These are phyloP conservation scores for Hemicrepidius hirtus DNA, from an alignment of 2,888 invertebrate species.

Conservation along the genomic window DNA sequence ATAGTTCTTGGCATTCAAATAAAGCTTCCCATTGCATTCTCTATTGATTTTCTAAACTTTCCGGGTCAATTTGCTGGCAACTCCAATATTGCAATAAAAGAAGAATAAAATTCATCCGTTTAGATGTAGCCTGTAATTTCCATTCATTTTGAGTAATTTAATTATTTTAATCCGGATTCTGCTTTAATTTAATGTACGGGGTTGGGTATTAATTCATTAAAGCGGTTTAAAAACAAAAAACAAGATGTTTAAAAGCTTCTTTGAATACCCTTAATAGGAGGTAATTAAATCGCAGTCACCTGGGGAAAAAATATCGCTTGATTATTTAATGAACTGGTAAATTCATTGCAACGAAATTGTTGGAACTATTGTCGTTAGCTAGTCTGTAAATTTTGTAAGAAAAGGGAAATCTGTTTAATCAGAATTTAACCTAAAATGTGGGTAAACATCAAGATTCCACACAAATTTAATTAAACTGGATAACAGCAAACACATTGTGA, in stretches of 20 bases:
- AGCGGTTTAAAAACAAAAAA: conserved; percentile 11
- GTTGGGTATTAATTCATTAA: conserved; percentile 15
- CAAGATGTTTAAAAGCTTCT: not conserved
- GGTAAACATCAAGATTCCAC: conserved; percentile 4
- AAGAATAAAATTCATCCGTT: not conserved
- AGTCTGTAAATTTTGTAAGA: not conserved
- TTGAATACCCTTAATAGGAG: not conserved
- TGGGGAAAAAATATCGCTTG: not conserved
- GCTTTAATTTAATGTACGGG: conserved; percentile 11
- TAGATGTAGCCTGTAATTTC: conserved; percentile 10
- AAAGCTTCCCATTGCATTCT: not conserved
- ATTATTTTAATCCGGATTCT: conserved; percentile 26
- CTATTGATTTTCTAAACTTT: conserved; percentile 21
- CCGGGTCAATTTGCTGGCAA: conserved; percentile 11
- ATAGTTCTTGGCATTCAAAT: conserved; percentile 16
- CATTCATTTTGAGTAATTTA: conserved; percentile 3
- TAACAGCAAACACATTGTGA: conserved; percentile 6
- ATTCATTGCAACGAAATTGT: too few species aligned
- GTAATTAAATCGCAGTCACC: conserved; percentile 6
- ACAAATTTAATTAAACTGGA: conserved; percentile 25
- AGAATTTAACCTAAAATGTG: conserved; percentile 15
- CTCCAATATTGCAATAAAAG: conserved; percentile 2
- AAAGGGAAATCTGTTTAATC: conserved; percentile 5
- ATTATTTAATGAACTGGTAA: not conserved
- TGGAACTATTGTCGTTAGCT: not conserved